Base-by-base conservation (phyloP, 2,113 vertebrate species). In the Platycercus adscitus region DNA sequence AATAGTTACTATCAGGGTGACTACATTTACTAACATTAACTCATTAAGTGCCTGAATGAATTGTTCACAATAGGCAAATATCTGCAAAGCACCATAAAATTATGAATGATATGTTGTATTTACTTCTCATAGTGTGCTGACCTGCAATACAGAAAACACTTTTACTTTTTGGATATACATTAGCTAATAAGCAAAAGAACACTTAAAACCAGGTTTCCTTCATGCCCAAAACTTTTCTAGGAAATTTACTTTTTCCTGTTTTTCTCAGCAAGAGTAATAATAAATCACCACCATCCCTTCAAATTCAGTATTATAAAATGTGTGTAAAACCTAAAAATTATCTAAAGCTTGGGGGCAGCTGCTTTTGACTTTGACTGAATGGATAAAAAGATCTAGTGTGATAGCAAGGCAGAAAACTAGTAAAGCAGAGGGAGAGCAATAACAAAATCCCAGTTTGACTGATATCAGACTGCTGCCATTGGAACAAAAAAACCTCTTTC, bases 31-130 rank as follows among this genome's bases (percentile, higher is more conserved):
- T 89, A 81, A 44, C 56, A 47, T 46, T 81, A 91, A 83, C 41
- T 91, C 58, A 75, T 86, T 66, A 95, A 96, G 55, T 83, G 94
- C 55, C 86, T 43, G 79, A 79, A 92, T 41, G 35, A 89, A 95
- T 82, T 75, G 65, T 77, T 92, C 93, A 93, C 72, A 85, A 93
- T 53, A 93, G 85, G 81, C 79, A 72, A 81, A 61, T 52, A 75
- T 70, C 73, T 88, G 97, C 60, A 71, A 95, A 96, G 88, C 96
- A 96, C 86, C 95, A 39, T 91, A 79, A 80, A 80, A 66, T 82
- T 24, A 77, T 53, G 55, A 75, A 68, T 39, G 88, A 94, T 93
- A 93, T 75, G 86, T 86, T 91, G 70, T 35, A 43, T 50, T 91
- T 82, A 88, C 53, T 86, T 91, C 80, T 88, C 61, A 86, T 71